Evolutionary conservation across 2,888 invertebrate species (phyloP).

Genomic region (Cryptocephalus moraei): DNA sequence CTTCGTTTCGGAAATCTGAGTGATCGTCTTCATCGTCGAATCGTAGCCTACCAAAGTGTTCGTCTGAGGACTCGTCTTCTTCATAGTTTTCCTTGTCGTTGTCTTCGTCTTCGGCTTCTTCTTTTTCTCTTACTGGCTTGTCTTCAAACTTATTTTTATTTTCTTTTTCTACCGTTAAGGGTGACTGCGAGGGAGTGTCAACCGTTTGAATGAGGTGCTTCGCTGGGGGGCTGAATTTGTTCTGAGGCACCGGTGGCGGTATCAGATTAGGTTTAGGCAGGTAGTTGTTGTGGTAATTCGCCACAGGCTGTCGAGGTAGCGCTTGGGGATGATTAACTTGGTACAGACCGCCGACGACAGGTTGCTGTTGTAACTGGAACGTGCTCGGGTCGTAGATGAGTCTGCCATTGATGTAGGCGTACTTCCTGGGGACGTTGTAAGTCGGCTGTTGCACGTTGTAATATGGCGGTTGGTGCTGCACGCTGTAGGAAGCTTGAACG

Average conservation of each 20-base stretch:
- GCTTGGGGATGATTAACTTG: slow-evolving; percentile 7
- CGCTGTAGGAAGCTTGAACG: slow-evolving; percentile 9
- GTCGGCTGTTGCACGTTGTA: not conserved
- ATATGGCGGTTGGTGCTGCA: slow-evolving; percentile 4
- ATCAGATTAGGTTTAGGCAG: not conserved
- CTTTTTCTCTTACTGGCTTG: slow-evolving; percentile 12
- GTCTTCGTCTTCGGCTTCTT: slow-evolving; percentile 11
- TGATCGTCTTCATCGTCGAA: slow-evolving; percentile 3
- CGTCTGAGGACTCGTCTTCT: slow-evolving; percentile 1
- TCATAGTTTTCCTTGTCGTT: slow-evolving; percentile 7
- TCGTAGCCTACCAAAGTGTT: too few relatives aligned
- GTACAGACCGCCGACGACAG: slow-evolving; percentile 5
- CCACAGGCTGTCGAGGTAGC: not conserved
- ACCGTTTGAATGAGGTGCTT: slow-evolving; percentile 6
- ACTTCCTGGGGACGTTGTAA: slow-evolving; percentile 21
- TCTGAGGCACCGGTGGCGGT: slow-evolving; percentile 1
- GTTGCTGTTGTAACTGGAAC: slow-evolving; percentile 2
- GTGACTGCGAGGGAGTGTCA: slow-evolving; percentile 5
- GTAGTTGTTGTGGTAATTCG: not conserved
- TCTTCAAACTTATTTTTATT: slow-evolving; percentile 6
- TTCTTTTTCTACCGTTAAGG: slow-evolving; percentile 5
- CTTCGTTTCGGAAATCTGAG: slow-evolving; percentile 7
- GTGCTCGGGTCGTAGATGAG: slow-evolving; percentile 19
- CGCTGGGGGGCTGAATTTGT: slow-evolving; percentile 6
- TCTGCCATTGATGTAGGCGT: slow-evolving; percentile 23